phyloP scores from a whole-genome alignment of 23 tunicate genomes.

The Diplosoma virens region DNA sequence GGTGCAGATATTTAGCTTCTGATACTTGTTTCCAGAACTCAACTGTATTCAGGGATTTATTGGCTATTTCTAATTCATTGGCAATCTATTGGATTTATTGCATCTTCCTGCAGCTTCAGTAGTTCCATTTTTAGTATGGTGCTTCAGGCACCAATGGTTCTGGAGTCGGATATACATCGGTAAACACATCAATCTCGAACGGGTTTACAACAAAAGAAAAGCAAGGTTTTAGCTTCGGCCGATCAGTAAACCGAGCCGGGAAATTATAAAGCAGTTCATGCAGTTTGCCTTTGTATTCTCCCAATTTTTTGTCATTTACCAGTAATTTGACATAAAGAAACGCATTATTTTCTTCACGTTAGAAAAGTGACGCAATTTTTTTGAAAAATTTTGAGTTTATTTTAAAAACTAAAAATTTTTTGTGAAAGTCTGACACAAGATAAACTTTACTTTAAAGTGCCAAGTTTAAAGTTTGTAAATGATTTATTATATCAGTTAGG shows the following conservation, averaged over 20 bases:
- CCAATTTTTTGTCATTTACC: slow-evolving; percentile 32
- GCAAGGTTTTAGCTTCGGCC: slow-evolving; percentile 53
- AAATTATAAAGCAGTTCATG: slow-evolving; percentile 44
- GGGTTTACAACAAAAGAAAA: slow-evolving; percentile 59
- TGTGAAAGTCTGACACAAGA: slow-evolving; percentile 47
- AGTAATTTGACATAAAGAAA: too few species aligned
- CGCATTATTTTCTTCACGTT: too few species aligned
- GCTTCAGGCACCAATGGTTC: slow-evolving; percentile 37
- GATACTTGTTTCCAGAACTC: slow-evolving; percentile 59
- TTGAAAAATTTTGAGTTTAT: slow-evolving; percentile 44
- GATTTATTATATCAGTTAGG: slow-evolving; percentile 45
- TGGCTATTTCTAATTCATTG: slow-evolving; percentile 41
- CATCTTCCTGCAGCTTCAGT: slow-evolving; percentile 44
- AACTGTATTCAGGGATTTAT: slow-evolving; percentile 39
- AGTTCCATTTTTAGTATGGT: slow-evolving; percentile 46
- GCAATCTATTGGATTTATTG: too few species aligned
- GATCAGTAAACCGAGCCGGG: slow-evolving; percentile 42
- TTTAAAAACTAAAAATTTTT: slow-evolving; percentile 36
- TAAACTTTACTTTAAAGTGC: slow-evolving; percentile 48
- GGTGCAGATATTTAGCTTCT: slow-evolving; percentile 51
- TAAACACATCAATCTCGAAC: slow-evolving; percentile 58
- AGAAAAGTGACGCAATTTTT: slow-evolving; percentile 41
- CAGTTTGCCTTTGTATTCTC: slow-evolving; percentile 59
- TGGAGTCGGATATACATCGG: slow-evolving; percentile 57
- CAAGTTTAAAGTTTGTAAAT: slow-evolving; percentile 49